These are phyloP conservation scores for Drosophila melanogaster DNA, from an alignment of 1,140 invertebrate species.

Conservation along the genomic window Release_6_plus_ISO1_MT NT_033779.5:7419501-7420000, in stretches of 20 bases:
- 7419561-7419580: no score
- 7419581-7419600: no score
- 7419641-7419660: no score
- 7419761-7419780: slow-evolving; percentile 84
- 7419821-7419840: slow-evolving; percentile 28
- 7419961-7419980: slow-evolving; percentile 29
- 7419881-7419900: slow-evolving; percentile 9
- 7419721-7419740: slow-evolving; percentile 45
- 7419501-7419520: no score
- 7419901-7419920: slow-evolving; percentile 46
- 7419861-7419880: slow-evolving; percentile 18
- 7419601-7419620: no score
- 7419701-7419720: slow-evolving; percentile 64
- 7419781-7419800: slow-evolving; percentile 83
- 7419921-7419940: slow-evolving; percentile 63
- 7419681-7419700: slow-evolving; percentile 54
- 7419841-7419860: slow-evolving; percentile 37
- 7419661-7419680: not conserved
- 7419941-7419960: slow-evolving; percentile 50
- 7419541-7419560: no score
- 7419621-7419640: no score
- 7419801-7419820: slow-evolving; percentile 49
- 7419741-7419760: slow-evolving; percentile 83
- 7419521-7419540: no score
- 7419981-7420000: slow-evolving; percentile 44